Evolutionary conservation across 1,140 invertebrate genomes (phyloP).

Genomic region (Caenorhabditis remanei): DNA sequence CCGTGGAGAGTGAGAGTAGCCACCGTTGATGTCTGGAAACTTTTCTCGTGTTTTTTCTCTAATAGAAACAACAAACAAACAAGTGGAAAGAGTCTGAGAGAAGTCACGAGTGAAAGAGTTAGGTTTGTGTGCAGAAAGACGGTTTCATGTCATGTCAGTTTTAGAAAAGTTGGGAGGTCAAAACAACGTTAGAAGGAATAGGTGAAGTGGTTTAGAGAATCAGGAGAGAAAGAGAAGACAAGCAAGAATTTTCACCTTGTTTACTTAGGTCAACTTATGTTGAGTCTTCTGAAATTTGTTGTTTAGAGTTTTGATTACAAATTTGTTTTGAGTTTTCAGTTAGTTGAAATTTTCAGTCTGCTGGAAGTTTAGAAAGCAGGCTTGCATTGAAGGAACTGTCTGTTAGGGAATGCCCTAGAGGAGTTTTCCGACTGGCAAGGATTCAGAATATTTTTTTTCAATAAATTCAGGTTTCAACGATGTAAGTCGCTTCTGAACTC

Average conservation of each 20-base stretch:
- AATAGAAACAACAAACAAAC: conserved; percentile 19
- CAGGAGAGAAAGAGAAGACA: background rate
- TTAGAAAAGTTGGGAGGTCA: background rate
- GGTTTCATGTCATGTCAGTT: conserved; percentile 45
- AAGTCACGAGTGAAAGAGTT: background rate
- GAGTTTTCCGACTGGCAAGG: no score
- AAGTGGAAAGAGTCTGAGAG: background rate
- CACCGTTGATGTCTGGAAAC: conserved; percentile 42
- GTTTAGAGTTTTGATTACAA: background rate
- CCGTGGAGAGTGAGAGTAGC: conserved; percentile 34
- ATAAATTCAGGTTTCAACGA: no score
- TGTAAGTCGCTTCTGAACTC: no score
- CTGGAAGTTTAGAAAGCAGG: no score
- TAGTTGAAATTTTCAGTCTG: no score
- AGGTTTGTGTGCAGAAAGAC: background rate
- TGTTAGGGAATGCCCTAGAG: no score
- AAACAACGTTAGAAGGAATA: background rate
- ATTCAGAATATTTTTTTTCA: no score
- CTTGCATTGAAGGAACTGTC: no score
- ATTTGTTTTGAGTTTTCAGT: no score
- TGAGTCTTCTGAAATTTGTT: conserved; percentile 33
- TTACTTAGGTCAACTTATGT: background rate
- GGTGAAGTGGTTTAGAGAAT: conserved; percentile 36
- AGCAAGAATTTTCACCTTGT: conserved; percentile 33
- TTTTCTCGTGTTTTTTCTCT: background rate